Base-by-base conservation (phyloP, 2,888 invertebrate genomes). In the Mimumesa dahlbomi region DNA sequence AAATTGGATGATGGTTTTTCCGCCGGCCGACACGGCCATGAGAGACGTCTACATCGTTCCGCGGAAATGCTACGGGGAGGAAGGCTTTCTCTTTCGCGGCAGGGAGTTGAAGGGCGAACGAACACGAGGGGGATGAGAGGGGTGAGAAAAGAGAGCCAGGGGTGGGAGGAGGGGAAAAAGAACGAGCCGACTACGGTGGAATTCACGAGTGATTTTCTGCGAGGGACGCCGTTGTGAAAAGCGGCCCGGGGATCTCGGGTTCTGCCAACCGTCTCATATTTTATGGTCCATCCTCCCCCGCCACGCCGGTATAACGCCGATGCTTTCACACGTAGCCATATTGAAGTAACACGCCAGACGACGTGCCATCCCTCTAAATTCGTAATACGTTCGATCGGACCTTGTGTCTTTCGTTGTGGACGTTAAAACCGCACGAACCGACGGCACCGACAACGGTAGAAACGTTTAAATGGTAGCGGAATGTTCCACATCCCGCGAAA, bases 131-230 rank as follows among this genome's bases (percentile, higher is more conserved):
- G 31, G 4, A 34, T 13, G 36, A 31, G 14, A 40, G 25, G 18
- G 2, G 36, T 25, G 29, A 25, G 25, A 34, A 34, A 31, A 5
- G 25, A 42, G 11, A 25, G 18, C n/a, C n/a, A 31, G 40, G 9
- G 40, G 18, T 7, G n/a, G 13, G 34, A 21, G 34, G 31, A 18
- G 16, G 19, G 19, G 57, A 58, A 57, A 57, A 71, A 62, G 57
- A 61, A 66, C 56, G 62, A 46, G 57, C 22, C 57, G 48, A 43
- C 48, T 64, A 70, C 66, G 65, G 48, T 61, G 74, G 66, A 74
- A 75, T 75, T 74, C 70, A 59, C 63, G 75, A 75, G 70, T 67
- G 70, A 67, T 75, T 74, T 65, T 74, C 68, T 57, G 38, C 54
- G 42, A 59, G 50, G 58, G 19, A 38, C 29, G 56, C 22, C 46